Base-by-base conservation (phyloP, 2,797 vertebrate species). In the Enteromius viviparus region DNA sequence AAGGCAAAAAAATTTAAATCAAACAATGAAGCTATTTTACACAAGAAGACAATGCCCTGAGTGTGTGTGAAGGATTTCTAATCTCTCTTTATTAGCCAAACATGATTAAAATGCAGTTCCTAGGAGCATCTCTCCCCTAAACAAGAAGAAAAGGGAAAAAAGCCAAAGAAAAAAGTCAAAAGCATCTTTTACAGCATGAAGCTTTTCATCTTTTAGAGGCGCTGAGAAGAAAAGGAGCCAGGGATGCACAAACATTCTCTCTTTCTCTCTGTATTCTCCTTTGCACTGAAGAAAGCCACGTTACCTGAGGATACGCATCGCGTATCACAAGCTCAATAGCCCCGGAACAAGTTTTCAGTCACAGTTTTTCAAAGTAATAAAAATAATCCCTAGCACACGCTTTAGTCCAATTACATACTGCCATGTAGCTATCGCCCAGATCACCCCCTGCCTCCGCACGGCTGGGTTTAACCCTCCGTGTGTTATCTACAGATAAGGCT, bases 371-470 rank as follows among this genome's bases (percentile, higher is more conserved):
- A 89, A 87, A 78, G 82, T 89, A 92, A 91, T 92, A 93, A 95
- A 94, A 95, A 93, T 91, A 96, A 96, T 94, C 94, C 90, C 87
- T 87, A 89, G 88, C 85, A 90, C 81, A 92, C 95, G 95, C 91
- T 95, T 95, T 94, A 95, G 94, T 93, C 95, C 93, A 90, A 94
- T 94, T 95, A 95, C 93, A 95, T 94, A 94, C 90, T 92, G 94
- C 89, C 94, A 93, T 93, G 91, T 93, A 89, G 88, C 92, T 95
- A 95, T 94, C 94, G 89, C 89, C 83, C 90, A 78, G 88, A 96
- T 96, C 94, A 84, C 86, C 80, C 87, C 88, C 87, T 79, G 89
- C 92, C 91, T 92, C 94, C 94, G 92, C 92, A 91, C 90, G 86
- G 91, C 90, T 90, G 92, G 92, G 91, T 92, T 93, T 93, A 92